phyloP scores from a whole-genome alignment of 2,888 invertebrate genomes.

The Caenorhabditis zanzibari region DNA sequence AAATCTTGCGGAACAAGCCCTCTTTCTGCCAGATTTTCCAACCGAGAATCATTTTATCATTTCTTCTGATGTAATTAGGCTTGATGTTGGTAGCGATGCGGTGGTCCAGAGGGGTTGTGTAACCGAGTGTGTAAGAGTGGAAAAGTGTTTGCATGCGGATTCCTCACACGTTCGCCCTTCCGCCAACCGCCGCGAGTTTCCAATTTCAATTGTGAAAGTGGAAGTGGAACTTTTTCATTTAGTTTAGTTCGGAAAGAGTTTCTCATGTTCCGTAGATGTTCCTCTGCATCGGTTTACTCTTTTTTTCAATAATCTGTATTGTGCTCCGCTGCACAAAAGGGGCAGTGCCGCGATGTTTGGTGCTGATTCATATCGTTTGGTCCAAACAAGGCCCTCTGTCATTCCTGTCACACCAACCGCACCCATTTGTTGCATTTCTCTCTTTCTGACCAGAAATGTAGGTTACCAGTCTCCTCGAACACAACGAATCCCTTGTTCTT shows the following conservation, averaged over 20 bases:
- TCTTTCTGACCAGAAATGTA: neutral
- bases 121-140: conserved; percentile 49
- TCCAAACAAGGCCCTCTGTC: conserved; percentile 15
- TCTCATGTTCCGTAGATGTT: conserved; percentile 10
- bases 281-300: neutral
- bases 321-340: conserved; percentile 38
- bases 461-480: too few relatives aligned
- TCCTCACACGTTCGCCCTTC: conserved; percentile 47
- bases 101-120: conserved; percentile 47
- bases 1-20: conserved; percentile 56
- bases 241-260: conserved; percentile 19
- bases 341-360: conserved; percentile 30
- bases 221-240: conserved; percentile 36
- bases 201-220: conserved; percentile 52
- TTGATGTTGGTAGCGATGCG: conserved; percentile 36
- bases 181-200: conserved; percentile 28
- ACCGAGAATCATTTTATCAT: conserved; percentile 61
- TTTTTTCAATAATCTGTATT: conserved; percentile 29
- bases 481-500: neutral
- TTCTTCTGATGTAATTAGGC: conserved; percentile 56
- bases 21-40: conserved; percentile 3
- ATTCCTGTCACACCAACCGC: conserved; percentile 28
- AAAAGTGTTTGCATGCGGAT: conserved; percentile 56
- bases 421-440: neutral
- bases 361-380: conserved; percentile 35